phyloP scores from a whole-genome alignment of 2,888 invertebrate species.

The Timema cristinae region DNA sequence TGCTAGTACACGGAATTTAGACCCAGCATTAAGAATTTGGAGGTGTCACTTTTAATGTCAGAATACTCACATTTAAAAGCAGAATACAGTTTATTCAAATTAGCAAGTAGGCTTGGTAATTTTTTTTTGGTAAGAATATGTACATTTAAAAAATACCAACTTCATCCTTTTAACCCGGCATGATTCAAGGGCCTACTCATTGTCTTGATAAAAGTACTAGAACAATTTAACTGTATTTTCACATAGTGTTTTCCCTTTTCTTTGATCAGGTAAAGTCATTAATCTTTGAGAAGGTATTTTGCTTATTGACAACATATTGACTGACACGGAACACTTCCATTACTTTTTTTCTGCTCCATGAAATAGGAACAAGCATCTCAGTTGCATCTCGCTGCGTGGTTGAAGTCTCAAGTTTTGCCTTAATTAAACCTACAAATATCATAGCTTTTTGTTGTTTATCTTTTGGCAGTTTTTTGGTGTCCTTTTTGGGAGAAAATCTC shows the following conservation, averaged over 20 bases:
- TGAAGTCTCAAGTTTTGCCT: neutral
- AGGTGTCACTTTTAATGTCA: neutral
- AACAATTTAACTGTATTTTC: neutral
- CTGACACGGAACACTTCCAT: neutral
- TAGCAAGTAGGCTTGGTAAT: neutral
- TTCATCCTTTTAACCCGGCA: neutral
- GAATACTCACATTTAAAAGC: conserved; percentile 9
- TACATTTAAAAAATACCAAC: neutral
- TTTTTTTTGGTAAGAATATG: neutral
- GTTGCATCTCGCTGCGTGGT: neutral
- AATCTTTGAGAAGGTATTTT: neutral
- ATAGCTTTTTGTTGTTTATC: neutral
- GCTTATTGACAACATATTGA: too few relatives aligned
- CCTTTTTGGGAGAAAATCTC: neutral
- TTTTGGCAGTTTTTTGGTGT: neutral
- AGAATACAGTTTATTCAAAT: neutral
- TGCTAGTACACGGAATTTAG: neutral
- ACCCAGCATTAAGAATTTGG: neutral
- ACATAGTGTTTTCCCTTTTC: neutral
- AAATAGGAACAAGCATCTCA: neutral
- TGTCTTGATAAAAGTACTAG: neutral
- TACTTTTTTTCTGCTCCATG: neutral
- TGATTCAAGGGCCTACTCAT: neutral
- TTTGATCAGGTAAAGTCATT: neutral
- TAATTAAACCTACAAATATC: neutral